Conservation (phyloP, 2,113 vertebrate species). For the Vombatus ursinus region DNA sequence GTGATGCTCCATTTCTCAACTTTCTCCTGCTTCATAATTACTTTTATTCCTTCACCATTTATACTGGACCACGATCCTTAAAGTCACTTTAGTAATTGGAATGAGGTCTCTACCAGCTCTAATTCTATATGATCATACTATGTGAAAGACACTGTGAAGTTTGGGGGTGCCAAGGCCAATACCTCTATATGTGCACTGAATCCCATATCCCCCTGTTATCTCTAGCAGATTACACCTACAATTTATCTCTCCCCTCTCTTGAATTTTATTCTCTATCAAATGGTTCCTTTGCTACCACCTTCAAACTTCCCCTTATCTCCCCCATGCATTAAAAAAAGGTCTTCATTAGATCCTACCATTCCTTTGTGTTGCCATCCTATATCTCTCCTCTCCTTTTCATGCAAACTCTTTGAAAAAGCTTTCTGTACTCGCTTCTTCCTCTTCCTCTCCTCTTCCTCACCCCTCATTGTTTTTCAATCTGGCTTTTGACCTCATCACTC, state of each 20-base stretch:
- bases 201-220: background rate
- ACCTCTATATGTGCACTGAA: background rate
- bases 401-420: background rate
- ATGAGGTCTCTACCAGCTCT: background rate
- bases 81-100: background rate
- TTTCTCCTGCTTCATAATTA: background rate
- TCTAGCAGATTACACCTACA: background rate
- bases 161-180: background rate
- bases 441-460: background rate
- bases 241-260: background rate
- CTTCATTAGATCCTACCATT: background rate
- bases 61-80: background rate
- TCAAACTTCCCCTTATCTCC: background rate
- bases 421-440: background rate
- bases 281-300: background rate
- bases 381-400: background rate
- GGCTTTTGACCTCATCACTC: background rate
- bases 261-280: background rate
- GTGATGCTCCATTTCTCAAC: background rate
- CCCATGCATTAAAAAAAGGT: background rate
- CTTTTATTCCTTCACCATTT: background rate
- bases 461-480: background rate
- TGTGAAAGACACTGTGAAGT: background rate
- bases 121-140: background rate
- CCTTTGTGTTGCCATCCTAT: background rate